A percentile compares a stretch with the other conserved stretches of the same genome.
Evolutionary conservation across 2,797 vertebrate species (phyloP).

Genomic region (Propithecus deckenii): DNA sequence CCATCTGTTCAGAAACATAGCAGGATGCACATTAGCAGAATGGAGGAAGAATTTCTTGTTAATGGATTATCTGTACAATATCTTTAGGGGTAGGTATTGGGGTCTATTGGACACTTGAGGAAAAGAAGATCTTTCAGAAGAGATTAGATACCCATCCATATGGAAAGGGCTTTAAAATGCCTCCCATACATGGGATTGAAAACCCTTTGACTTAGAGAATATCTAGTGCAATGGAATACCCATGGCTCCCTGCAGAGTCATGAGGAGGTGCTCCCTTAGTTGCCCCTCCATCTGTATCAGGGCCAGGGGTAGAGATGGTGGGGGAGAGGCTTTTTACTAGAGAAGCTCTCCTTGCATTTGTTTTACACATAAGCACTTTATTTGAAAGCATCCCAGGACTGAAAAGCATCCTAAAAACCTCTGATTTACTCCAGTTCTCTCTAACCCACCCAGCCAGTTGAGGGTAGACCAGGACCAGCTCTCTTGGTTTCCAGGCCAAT

Average conservation of each 20-base stretch:
- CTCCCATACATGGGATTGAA: background rate
- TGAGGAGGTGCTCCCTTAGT: background rate
- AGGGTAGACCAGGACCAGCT: background rate
- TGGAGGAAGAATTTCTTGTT: background rate
- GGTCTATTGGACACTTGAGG: background rate
- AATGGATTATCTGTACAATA: background rate
- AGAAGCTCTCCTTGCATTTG: background rate
- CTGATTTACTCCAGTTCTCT: background rate
- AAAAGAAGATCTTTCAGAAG: conserved; percentile 12
- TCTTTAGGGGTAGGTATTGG: background rate
- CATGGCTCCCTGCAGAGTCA: background rate
- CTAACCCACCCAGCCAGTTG: background rate
- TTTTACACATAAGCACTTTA: conserved; percentile 13
- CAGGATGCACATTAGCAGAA: background rate
- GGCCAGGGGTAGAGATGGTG: background rate
- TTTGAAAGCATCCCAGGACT: background rate
- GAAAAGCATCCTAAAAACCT: background rate
- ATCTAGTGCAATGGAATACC: background rate
- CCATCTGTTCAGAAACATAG: background rate
- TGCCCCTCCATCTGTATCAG: background rate
- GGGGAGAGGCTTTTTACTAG: background rate
- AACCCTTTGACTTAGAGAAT: background rate
- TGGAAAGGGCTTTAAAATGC: background rate
- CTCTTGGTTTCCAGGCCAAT: background rate
- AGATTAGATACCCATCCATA: background rate